Evolutionary conservation across 2,888 invertebrate species (phyloP).

Genomic region (Euclidia mi): DNA sequence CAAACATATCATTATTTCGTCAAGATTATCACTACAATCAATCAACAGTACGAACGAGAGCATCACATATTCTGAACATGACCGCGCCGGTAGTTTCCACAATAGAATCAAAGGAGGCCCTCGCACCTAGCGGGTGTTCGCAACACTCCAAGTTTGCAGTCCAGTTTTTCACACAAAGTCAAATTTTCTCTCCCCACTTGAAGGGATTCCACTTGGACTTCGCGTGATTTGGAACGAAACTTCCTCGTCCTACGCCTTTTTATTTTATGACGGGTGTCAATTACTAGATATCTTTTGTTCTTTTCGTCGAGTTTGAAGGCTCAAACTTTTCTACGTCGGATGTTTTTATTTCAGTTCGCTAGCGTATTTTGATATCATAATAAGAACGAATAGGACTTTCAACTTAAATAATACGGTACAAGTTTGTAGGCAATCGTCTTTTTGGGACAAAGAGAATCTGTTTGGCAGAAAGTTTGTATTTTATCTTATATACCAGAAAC

Average conservation of each 20-base stretch:
- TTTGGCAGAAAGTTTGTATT: too few species aligned
- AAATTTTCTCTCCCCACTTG: conserved; percentile 64
- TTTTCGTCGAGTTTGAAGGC: conserved; percentile 54
- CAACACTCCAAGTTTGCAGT: conserved; percentile 59
- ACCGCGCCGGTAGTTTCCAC: conserved; percentile 40
- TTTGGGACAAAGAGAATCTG: conserved; percentile 32
- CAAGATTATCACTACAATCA: too few species aligned
- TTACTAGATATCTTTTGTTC: conserved; percentile 68
- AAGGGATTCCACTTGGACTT: conserved; percentile 57
- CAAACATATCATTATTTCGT: too few species aligned
- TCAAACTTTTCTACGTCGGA: conserved; percentile 48
- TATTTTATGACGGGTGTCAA: conserved; percentile 71
- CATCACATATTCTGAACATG: conserved; percentile 18
- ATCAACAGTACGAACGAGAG: too few species aligned
- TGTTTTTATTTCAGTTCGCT: conserved; percentile 52
- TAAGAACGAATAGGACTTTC: conserved; percentile 33
- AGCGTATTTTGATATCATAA: conserved; percentile 52
- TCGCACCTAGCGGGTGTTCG: conserved; percentile 54
- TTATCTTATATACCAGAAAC: conserved; percentile 32
- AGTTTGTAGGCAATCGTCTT: conserved; percentile 31
- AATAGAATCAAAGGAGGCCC: conserved; percentile 38
- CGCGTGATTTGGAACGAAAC: conserved; percentile 61
- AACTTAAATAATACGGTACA: conserved; percentile 24
- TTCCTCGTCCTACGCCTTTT: conserved; percentile 59
- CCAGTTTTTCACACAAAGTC: conserved; percentile 71